A percentile compares a stretch with the other conserved stretches of the same genome.
Evolutionary conservation across 2,888 invertebrate genomes (phyloP).

Genomic region (Meloe dianella): DNA sequence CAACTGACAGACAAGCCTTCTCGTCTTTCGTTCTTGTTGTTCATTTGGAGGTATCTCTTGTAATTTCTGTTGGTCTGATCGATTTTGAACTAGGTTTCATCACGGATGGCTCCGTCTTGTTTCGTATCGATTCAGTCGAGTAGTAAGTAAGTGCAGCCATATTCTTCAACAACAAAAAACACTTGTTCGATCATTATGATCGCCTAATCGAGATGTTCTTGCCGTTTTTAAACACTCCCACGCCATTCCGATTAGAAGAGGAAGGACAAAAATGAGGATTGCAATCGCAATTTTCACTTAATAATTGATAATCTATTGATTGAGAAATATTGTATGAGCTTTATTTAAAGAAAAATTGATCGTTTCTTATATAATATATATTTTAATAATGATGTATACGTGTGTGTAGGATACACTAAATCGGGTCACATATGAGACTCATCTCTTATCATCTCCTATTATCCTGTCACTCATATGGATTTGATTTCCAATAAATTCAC

Average conservation of each 20-base stretch:
- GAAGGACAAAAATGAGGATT: background rate
- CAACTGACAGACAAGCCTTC: slow-evolving; percentile 22
- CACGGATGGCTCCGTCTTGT: slow-evolving; percentile 18
- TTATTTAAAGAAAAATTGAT: background rate
- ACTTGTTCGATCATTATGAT: slow-evolving; percentile 29
- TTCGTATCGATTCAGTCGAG: background rate
- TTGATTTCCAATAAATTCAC: slow-evolving; percentile 72
- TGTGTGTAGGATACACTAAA: slow-evolving; percentile 12
- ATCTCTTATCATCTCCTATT: slow-evolving; percentile 58
- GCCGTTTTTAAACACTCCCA: slow-evolving; percentile 50
- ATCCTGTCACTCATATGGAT: slow-evolving; percentile 66
- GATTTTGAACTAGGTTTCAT: slow-evolving; percentile 10
- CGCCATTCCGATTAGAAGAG: slow-evolving; percentile 30
- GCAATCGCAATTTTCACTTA: background rate
- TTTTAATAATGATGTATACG: background rate
- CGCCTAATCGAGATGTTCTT: slow-evolving; percentile 40
- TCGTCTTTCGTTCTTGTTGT: slow-evolving; percentile 10
- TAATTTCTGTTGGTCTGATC: slow-evolving; percentile 23
- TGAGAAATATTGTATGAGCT: too few relatives aligned
- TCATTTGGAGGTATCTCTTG: slow-evolving; percentile 27
- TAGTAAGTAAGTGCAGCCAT: background rate
- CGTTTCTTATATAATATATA: background rate
- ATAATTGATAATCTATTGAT: background rate
- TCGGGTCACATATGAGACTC: slow-evolving; percentile 21
- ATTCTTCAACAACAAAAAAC: background rate